A percentile compares a stretch with the other conserved stretches of the same genome.
These are phyloP conservation scores for Rhimphoctona megacephalus DNA, from an alignment of 2,888 invertebrate species.

Conservation along the genomic window DNA sequence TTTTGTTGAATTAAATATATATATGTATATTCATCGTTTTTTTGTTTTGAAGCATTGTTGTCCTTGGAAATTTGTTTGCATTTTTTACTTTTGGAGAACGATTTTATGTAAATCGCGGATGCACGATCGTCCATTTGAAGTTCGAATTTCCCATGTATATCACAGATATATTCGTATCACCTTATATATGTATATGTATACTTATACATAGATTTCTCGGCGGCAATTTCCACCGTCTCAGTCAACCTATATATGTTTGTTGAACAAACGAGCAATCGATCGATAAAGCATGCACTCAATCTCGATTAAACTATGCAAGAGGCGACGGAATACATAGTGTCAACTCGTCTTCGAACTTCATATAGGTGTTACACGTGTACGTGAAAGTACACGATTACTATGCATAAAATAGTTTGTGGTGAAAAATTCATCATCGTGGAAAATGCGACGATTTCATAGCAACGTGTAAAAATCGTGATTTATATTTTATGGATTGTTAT, in stretches of 20 bases:
- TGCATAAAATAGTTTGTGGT: slow-evolving; percentile 11
- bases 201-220: slow-evolving; percentile 11
- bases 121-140: background rate
- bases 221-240: slow-evolving; percentile 17
- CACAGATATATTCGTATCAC: background rate
- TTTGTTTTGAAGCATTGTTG: background rate
- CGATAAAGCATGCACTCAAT: slow-evolving; percentile 64
- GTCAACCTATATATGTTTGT: slow-evolving; percentile 46
- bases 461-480: slow-evolving; percentile 49
- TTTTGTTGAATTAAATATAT: background rate
- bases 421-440: slow-evolving; percentile 39
- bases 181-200: background rate
- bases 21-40: background rate
- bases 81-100: background rate
- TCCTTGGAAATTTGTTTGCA: background rate
- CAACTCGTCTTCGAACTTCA: slow-evolving; percentile 57
- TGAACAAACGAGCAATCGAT: slow-evolving; percentile 54
- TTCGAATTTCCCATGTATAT: background rate
- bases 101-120: background rate
- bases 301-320: slow-evolving; percentile 60
- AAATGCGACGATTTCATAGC: slow-evolving; percentile 63
- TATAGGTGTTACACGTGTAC: slow-evolving; percentile 32
- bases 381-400: background rate
- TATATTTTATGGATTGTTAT: background rate
- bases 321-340: slow-evolving; percentile 36